Evolutionary conservation across 2,888 invertebrate species (phyloP).

Genomic region (Byasa hedistus): DNA sequence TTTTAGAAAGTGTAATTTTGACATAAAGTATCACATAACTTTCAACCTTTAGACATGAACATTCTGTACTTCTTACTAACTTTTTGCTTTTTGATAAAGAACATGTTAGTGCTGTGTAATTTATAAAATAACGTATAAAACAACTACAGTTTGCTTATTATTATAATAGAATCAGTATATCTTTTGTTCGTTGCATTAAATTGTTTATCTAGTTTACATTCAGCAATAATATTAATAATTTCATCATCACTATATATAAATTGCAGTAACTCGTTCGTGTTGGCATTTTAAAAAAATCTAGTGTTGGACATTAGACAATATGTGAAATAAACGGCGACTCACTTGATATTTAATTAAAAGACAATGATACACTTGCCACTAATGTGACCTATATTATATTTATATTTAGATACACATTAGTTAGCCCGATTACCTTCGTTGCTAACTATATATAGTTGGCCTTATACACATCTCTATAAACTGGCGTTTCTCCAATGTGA

Average conservation of each 20-base stretch:
- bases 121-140: neutral
- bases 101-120: neutral
- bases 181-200: too few species aligned
- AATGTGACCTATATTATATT: neutral
- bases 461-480: neutral
- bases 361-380: neutral
- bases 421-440: neutral
- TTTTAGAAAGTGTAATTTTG: too few species aligned
- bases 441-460: neutral
- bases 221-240: neutral
- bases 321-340: too few species aligned
- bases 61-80: too few species aligned
- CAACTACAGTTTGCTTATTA: too few species aligned
- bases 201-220: neutral
- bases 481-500: neutral
- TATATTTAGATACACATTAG: neutral
- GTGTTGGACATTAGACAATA: neutral
- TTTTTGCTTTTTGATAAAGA: neutral
- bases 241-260: neutral
- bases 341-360: neutral
- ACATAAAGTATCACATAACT: too few species aligned
- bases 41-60: too few species aligned
- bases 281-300: neutral
- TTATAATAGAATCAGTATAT: too few species aligned
- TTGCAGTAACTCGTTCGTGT: neutral